A percentile compares a stretch with the other conserved stretches of the same genome.
Evolutionary conservation across 1,140 invertebrate species (phyloP).

Genomic region (Drosophila azteca): DNA sequence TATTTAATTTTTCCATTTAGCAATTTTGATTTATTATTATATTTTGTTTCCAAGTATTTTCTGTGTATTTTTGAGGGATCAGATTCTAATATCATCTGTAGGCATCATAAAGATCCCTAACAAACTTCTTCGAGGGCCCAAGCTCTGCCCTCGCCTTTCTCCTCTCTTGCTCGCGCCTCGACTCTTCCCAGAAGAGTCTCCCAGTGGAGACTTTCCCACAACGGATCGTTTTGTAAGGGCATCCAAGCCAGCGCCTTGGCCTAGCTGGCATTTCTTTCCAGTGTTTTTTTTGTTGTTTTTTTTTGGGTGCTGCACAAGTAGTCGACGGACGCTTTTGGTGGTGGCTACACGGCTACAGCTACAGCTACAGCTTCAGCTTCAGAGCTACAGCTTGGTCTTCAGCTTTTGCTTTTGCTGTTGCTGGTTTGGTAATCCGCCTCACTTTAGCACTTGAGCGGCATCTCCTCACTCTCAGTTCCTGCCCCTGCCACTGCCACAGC

Average conservation of each 20-base stretch:
- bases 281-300: conserved; percentile 32
- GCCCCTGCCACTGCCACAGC: conserved; percentile 8
- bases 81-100: too few relatives aligned
- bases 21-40: too few relatives aligned
- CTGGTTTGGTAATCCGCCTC: conserved; percentile 75
- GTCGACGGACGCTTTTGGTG: conserved; percentile 57
- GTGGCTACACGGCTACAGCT: conserved; percentile 50
- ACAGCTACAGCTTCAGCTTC: conserved; percentile 28
- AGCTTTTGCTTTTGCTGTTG: conserved; percentile 54
- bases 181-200: too few relatives aligned
- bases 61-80: too few relatives aligned
- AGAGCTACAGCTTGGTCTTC: conserved; percentile 4
- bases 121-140: too few relatives aligned
- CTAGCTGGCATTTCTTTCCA: conserved; percentile 7
- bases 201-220: too few relatives aligned
- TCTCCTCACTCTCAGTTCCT: conserved; percentile 53
- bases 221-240: not conserved
- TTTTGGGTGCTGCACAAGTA: conserved; percentile 47
- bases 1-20: too few relatives aligned
- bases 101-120: too few relatives aligned
- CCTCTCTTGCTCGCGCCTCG: too few relatives aligned
- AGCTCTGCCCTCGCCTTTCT: too few relatives aligned
- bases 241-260: conserved; percentile 14
- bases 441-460: conserved; percentile 80
- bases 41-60: too few relatives aligned